Evolutionary conservation across 2,797 vertebrate species (phyloP), one percentile per base, ranked within the genome.

Genomic region (Knipowitschia caucasica): DNA sequence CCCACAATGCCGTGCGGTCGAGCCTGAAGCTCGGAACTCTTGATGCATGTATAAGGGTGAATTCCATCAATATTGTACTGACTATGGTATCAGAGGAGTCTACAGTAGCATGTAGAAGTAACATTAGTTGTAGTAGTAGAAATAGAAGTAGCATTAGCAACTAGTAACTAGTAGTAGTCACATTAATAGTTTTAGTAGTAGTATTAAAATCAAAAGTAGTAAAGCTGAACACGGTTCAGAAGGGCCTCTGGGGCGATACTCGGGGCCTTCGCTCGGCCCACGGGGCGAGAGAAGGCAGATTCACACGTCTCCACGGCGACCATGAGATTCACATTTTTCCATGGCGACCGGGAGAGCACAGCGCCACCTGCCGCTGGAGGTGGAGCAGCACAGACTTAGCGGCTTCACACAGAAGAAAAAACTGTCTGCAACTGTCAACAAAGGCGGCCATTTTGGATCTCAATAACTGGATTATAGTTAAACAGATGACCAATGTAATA

Each of bases 341-440:
- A 18, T 18, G 10, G 30, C 26, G 4, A 18, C 17, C 17, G 7
- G 36, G 36, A 39, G 42, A 44, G 7, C 24, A 44, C 42, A 26
- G 42, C 40, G 21, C 42, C 42, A 44, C 23, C 23, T 25, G 42
- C 40, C 26, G 36, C 21, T 44, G 25, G 23, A 44, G 23, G 40
- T 3, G 20, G 18, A 40, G 38, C 38, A 5, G n/a, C 38, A 21
- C 18, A 20, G 1, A 39, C 18, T 18, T 3, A 36, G 34, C 7
- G 34, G 34, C 18, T 36, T 36, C 34, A 36, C n/a, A 15, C 6
- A 17, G 34, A 7, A 36, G 33, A 35, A 33, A 12, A 11, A 33
- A 4, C 3, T 10, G 3, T 18, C 17, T 38, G 35, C 18, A 38
- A 38, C 17, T 9, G 17, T 18, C 9, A 20, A 42, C 6, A 10